Base-by-base conservation (phyloP, 2,888 invertebrate species). In the Agapostemon virescens region DNA sequence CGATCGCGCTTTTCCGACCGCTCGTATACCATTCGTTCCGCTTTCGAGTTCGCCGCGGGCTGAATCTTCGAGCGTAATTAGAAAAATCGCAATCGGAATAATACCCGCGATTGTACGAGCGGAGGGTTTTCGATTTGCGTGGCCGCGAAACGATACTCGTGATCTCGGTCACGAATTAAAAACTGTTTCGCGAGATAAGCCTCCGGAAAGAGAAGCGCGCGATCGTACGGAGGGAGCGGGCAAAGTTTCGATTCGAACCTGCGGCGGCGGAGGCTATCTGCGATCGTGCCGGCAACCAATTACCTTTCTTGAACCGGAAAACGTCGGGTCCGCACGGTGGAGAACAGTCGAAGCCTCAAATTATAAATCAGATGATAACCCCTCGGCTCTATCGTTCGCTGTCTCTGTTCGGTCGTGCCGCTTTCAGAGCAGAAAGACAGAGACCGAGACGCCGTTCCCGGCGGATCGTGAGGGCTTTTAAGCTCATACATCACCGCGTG, bases 251-350 rank as follows among this genome's bases (percentile, higher is more conserved):
- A 79, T 82, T 83, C 84, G 83, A 86, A 86, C 83, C 83, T 74
- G 85, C 84, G 84, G 49, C 83, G 77, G 85, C 84, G 83, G n/a
- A n/a, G n/a, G 83, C 88, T 90, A 90, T 90, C 89, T 88, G 77
- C 85, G 86, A 87, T 89, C 89, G 85, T 87, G 84, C 86, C 86
- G 82, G 88, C 89, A 88, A 91, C 90, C 91, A 91, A 91, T 91
- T 91, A 91, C 91, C 91, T 91, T 91, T 90, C 89, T 88, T 88
- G 89, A 89, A 90, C 89, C 90, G 91, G 91, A 92, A 91, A 91
- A 92, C 89, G 87, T 87, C 85, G 87, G 86, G 85, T 86, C 88
- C 84, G 83, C 84, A 85, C 81, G 81, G 83, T 83, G 81, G 87
- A 81, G 83, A 83, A 42, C 67, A 26, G 84, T 84, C 86, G 82